Evolutionary conservation across 1,140 invertebrate species (phyloP), one percentile per base, ranked within the genome.

Genomic region (Diorhabda sublineata): DNA sequence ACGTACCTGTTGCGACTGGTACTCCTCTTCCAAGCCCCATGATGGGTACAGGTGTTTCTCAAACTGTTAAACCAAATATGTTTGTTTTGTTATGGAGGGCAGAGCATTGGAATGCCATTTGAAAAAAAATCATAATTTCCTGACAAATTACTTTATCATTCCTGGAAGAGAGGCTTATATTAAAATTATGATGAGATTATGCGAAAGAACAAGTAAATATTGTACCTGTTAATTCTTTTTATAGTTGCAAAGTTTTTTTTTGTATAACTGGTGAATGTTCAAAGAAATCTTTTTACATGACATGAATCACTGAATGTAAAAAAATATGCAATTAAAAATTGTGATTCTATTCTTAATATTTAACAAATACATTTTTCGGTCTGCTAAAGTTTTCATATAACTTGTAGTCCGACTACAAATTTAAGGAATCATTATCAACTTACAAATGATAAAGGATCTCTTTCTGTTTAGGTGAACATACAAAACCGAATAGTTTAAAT

Each of bases 1-100:
- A 91, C 69, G 82, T 82, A 58, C 82, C 83, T 0, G 70, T 75
- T 72, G 80, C 69, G 72, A 73, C 69, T 72, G 76, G 67, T 47
- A 75, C 72, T 11, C 69, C 72, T 58, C 41, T 80, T 58, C 73
- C 71, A 42, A 80, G 78, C 74, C 67, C 82, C 5, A 75, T 76
- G 45, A 63, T 68, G 62, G 75, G 74, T 66, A 74, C 70, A 64
- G 71, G 71, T 70, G 59, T 68, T 45, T 45, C 71, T 7, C 63
- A 65, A 56, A 58, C 67, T 11, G 71, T 63, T 43, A 78, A 78
- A 59, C 88, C 89, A 56, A 86, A 86, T 73, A 89, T 88, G 81
- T 89, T 91, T 76, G 87, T 88, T 67, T 77, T 92, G 44, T 79
- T 92, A 26, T 92, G 90, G 90, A 82, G 87, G 43, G 88, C 89